A percentile compares a stretch with the other conserved stretches of the same genome.
phyloP scores from a whole-genome alignment of 2,113 vertebrate species.

The Tamias sibiricus region DNA sequence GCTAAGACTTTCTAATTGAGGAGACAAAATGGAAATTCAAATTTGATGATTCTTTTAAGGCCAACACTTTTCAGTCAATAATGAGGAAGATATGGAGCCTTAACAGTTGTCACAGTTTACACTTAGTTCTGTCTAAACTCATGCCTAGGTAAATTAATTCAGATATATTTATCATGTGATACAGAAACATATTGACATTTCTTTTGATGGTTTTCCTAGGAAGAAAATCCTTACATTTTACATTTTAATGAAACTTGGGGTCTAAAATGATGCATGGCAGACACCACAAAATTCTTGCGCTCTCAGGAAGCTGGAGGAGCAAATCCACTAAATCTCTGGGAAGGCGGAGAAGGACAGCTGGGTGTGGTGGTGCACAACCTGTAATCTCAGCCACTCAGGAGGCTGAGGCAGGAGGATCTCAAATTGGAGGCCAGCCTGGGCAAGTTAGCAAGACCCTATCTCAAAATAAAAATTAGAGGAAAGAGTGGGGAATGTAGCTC shows the following conservation, averaged over 20 bases:
- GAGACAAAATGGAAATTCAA: neutral
- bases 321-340: neutral
- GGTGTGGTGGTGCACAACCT: neutral
- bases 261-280: neutral
- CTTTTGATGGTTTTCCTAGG: neutral
- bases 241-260: neutral
- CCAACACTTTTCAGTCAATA: neutral
- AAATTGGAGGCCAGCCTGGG: neutral
- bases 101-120: neutral
- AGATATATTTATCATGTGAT: neutral
- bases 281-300: neutral
- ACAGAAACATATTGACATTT: neutral
- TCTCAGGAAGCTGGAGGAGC: neutral
- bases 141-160: neutral
- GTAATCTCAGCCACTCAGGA: neutral
- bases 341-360: neutral
- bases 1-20: neutral
- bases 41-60: neutral
- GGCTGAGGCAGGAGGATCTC: neutral
- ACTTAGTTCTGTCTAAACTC: neutral
- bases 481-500: neutral
- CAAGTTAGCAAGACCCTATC: fast-evolving
- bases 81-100: neutral
- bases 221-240: neutral
- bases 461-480: neutral